Evolutionary conservation across 2,888 invertebrate species (phyloP).

Genomic region (Elegia similella): DNA sequence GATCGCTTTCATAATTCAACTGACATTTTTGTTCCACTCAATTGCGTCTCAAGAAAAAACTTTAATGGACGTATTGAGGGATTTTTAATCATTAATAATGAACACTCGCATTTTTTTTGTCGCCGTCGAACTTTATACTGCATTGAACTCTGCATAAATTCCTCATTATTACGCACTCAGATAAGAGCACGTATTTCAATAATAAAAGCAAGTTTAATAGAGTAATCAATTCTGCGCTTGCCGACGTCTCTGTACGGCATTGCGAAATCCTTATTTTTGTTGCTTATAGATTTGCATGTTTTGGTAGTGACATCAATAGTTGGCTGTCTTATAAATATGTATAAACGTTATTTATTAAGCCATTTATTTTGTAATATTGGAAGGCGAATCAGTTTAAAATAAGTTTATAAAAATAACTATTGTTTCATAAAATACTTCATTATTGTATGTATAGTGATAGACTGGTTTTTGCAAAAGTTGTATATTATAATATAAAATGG

Average conservation of each 20-base stretch:
- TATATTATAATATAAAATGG: too few species aligned
- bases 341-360: conserved; percentile 67
- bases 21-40: conserved; percentile 76
- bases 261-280: conserved; percentile 53
- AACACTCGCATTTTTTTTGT: conserved; percentile 26
- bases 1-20: conserved; percentile 78
- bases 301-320: conserved; percentile 60
- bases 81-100: conserved; percentile 42
- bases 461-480: conserved; percentile 29
- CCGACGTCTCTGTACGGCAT: conserved; percentile 33
- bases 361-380: conserved; percentile 62
- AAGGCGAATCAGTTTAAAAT: conserved; percentile 55
- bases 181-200: conserved; percentile 1
- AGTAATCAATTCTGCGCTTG: conserved; percentile 16
- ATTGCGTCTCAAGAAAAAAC: conserved; percentile 54
- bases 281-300: conserved; percentile 59
- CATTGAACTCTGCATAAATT: conserved; percentile 12
- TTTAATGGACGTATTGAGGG: conserved; percentile 40
- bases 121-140: conserved; percentile 12
- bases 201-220: conserved; percentile 15
- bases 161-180: conserved; percentile 14
- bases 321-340: conserved; percentile 63
- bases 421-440: conserved; percentile 60
- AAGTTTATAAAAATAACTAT: conserved; percentile 56
- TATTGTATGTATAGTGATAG: conserved; percentile 45